Percentiles rank a stretch among this genome's conserved stretches.
These are phyloP conservation scores for Martes martes DNA, from an alignment of 2,113 vertebrate genomes.

Conservation along the genomic window DNA sequence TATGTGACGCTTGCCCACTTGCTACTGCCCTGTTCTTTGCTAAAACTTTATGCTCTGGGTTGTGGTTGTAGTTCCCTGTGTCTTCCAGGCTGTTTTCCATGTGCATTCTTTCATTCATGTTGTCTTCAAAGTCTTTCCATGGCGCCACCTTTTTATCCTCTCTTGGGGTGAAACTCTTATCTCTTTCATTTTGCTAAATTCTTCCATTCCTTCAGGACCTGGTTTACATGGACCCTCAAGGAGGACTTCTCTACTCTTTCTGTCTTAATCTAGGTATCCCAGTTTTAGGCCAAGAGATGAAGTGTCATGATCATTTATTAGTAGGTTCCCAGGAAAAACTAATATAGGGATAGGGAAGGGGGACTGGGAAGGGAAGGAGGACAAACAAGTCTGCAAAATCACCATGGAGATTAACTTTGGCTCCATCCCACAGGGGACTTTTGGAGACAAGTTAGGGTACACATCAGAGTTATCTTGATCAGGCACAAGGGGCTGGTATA, in stretches of 20 bases:
- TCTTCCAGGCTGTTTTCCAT: background rate
- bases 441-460: background rate
- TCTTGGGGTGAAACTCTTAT: background rate
- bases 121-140: background rate
- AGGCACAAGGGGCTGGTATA: background rate
- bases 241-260: background rate
- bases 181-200: background rate
- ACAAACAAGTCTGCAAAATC: background rate
- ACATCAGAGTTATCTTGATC: background rate
- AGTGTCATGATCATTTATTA: background rate
- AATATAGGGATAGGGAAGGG: background rate
- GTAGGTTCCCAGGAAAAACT: background rate
- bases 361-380: background rate
- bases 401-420: background rate
- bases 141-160: background rate
- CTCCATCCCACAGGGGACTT: background rate
- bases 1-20: background rate
- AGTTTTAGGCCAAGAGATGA: background rate
- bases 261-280: background rate
- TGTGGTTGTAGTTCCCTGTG: background rate
- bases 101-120: background rate
- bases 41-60: background rate
- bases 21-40: background rate
- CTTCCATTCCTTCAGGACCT: background rate
- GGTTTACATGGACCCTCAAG: background rate